phyloP scores from a whole-genome alignment of 2,113 vertebrate species.

The Xiphophorus maculatus region DNA sequence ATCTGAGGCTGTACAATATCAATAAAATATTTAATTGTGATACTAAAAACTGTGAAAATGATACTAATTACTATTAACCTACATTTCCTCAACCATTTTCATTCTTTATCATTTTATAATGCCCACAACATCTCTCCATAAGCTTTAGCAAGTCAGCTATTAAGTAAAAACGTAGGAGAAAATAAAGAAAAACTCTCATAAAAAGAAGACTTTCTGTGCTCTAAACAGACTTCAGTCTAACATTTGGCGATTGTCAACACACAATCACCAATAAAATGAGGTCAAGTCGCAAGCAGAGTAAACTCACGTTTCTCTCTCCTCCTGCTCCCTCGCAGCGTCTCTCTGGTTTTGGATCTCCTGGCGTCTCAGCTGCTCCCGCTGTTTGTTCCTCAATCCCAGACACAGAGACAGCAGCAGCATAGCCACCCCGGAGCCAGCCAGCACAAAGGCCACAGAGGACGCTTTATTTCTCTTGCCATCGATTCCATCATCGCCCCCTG shows the following conservation, averaged over 20 bases:
- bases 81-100: background rate
- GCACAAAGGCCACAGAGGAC: constrained; percentile 91
- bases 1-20: no score
- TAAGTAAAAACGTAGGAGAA: background rate
- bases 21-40: no score
- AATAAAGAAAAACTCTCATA: background rate
- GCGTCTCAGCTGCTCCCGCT: constrained; percentile 69
- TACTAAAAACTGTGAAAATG: no score
- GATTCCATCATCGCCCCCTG: background rate
- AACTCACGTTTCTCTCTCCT: constrained; percentile 66
- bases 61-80: no score
- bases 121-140: no score
- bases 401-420: constrained; percentile 91
- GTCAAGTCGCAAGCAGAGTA: background rate
- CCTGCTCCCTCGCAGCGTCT: constrained; percentile 19
- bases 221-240: background rate
- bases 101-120: background rate
- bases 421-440: constrained; percentile 86
- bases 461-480: constrained; percentile 78
- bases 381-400: constrained; percentile 87
- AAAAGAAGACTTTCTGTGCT: background rate
- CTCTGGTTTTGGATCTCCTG: constrained; percentile 54
- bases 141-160: background rate
- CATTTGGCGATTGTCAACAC: background rate
- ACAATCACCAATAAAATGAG: background rate